Percentiles rank a stretch among this genome's conserved stretches.
Conservation (phyloP, 2,113 vertebrate species). For the Ophthalmolycus amberensis region DNA sequence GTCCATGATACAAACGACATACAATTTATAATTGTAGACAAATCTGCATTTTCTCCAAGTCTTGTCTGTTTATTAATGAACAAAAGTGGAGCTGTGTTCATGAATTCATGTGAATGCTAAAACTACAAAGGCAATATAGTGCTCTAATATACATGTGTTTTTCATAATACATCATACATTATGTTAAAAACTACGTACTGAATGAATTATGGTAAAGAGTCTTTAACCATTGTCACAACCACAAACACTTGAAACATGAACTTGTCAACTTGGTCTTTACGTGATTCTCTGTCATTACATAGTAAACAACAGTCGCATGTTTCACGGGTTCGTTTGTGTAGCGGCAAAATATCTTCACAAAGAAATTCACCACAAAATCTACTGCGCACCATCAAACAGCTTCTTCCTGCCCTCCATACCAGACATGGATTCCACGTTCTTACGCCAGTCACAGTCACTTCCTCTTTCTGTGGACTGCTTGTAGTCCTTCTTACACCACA, state of each 20-base stretch:
- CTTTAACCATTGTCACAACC: background rate
- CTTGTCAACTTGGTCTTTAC: background rate
- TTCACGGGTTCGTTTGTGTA: conserved; percentile 11
- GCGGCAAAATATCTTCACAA: conserved; percentile 15
- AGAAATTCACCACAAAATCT: conserved; percentile 32
- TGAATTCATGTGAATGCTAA: conserved; percentile 11
- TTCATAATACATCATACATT: conserved; percentile 29
- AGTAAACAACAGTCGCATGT: conserved; percentile 26
- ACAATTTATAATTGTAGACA: background rate
- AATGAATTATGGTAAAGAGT: background rate
- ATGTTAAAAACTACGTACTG: conserved; percentile 26
- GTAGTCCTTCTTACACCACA: background rate
- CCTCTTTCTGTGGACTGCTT: conserved; percentile 72
- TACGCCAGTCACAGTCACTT: conserved; percentile 86
- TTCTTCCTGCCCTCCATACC: conserved; percentile 87
- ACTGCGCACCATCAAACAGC: conserved; percentile 79
- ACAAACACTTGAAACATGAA: conserved; percentile 28
- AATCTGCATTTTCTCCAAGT: conserved; percentile 11
- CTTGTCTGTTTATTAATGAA: conserved; percentile 11
- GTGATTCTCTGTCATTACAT: background rate
- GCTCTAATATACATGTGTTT: conserved; percentile 36
- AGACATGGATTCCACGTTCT: conserved; percentile 86
- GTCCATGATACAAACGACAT: background rate
- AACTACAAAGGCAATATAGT: conserved; percentile 12
- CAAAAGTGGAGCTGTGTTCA: background rate